Evolutionary conservation across 1,140 invertebrate species (phyloP).

Genomic region (Neotoxoptera formosana): DNA sequence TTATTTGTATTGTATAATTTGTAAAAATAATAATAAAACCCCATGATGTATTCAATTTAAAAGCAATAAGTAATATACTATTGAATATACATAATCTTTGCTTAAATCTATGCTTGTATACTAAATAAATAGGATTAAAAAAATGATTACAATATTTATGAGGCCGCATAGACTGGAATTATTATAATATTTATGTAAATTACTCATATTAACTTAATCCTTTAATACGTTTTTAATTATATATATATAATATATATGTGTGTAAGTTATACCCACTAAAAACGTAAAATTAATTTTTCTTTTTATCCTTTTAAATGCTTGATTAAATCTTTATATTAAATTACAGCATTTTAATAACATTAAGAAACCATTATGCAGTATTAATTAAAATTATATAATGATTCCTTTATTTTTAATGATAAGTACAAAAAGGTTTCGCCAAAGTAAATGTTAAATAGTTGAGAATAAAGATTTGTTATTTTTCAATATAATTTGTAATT

Average conservation of each 20-base stretch:
- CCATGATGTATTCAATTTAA: background rate
- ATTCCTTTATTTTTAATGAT: background rate
- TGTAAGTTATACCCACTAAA: background rate
- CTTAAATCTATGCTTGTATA: background rate
- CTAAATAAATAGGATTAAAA: background rate
- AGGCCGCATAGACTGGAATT: background rate
- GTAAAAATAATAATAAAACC: background rate
- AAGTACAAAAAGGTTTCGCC: background rate
- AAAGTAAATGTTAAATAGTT: background rate
- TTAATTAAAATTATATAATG: background rate
- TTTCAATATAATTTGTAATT: background rate
- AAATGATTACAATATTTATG: background rate
- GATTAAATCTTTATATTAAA: background rate
- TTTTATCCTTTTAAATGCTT: background rate
- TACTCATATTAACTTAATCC: background rate
- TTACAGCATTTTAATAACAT: background rate
- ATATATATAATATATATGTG: background rate
- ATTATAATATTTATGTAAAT: conserved; percentile 1
- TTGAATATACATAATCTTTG: background rate
- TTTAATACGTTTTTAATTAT: conserved; percentile 25
- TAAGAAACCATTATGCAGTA: background rate
- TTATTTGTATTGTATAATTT: background rate
- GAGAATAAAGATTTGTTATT: background rate
- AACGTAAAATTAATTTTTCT: background rate
- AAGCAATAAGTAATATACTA: background rate